A percentile compares a stretch with the other conserved stretches of the same genome.
These are phyloP conservation scores for Meteorus colon DNA, from an alignment of 2,888 invertebrate genomes.

Conservation along the genomic window DNA sequence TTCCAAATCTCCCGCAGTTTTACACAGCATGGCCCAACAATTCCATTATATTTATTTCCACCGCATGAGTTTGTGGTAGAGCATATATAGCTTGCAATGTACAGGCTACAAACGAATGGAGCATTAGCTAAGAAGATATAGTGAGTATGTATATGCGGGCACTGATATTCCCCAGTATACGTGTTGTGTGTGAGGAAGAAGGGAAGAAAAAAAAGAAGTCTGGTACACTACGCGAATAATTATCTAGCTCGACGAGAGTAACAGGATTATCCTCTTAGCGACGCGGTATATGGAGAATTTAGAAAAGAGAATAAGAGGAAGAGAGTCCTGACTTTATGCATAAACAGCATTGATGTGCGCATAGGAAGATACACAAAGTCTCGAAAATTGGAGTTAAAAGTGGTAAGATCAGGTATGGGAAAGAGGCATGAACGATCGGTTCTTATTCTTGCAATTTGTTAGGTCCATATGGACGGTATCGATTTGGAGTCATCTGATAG, in stretches of 20 bases:
- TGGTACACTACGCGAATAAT: constrained; percentile 18
- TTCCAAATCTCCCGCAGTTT: background rate
- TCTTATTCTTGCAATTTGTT: no score
- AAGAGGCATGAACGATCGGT: no score
- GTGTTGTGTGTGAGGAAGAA: background rate
- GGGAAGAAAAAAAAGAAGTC: background rate
- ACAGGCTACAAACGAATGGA: background rate
- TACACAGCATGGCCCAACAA: background rate
- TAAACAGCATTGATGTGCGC: constrained; percentile 56
- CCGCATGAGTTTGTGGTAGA: background rate
- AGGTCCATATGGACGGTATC: no score
- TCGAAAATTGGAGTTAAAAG: no score
- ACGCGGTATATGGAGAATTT: constrained; percentile 43
- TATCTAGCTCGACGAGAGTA: constrained; percentile 42
- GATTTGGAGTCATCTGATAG: constrained; percentile 25
- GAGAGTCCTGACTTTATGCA: constrained; percentile 49
- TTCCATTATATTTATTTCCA: background rate
- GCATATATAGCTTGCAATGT: background rate
- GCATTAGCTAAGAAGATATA: background rate
- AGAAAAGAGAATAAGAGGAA: background rate
- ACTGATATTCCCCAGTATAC: background rate
- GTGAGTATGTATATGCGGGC: background rate
- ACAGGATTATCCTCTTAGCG: constrained; percentile 57
- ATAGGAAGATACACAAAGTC: constrained; percentile 28
- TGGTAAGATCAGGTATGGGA: no score